Conservation (phyloP, 1,140 invertebrate species). For the Ladona fulva region DNA sequence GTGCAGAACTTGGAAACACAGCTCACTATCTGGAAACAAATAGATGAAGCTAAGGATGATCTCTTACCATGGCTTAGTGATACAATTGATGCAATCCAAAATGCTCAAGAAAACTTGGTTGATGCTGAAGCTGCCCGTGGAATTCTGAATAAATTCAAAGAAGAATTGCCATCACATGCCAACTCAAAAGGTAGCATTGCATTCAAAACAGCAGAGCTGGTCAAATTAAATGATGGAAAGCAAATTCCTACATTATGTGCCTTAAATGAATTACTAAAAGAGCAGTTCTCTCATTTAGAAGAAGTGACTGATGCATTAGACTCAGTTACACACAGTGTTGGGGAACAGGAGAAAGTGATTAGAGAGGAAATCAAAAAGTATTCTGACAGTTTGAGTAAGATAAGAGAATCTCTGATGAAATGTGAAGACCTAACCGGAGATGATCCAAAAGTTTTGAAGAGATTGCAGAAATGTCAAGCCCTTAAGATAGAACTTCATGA, state of each 20-base stretch:
- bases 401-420: slow-evolving; percentile 77
- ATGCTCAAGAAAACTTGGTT: slow-evolving; percentile 61
- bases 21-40: slow-evolving; percentile 82
- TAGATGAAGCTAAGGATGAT: slow-evolving; percentile 75
- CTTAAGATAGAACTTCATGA: slow-evolving; percentile 59
- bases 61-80: slow-evolving; percentile 74
- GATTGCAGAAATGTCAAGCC: slow-evolving; percentile 63
- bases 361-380: slow-evolving; percentile 58
- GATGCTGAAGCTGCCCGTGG: slow-evolving; percentile 71
- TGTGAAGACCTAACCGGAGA: slow-evolving; percentile 86
- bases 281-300: slow-evolving; percentile 68
- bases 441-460: slow-evolving; percentile 68
- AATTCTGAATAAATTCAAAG: slow-evolving; percentile 71
- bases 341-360: slow-evolving; percentile 62
- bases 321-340: slow-evolving; percentile 54
- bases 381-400: slow-evolving; percentile 56
- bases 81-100: slow-evolving; percentile 62
- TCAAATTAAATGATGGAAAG: slow-evolving; percentile 64
- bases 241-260: slow-evolving; percentile 58
- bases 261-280: slow-evolving; percentile 58
- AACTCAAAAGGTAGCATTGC: slow-evolving; percentile 64
- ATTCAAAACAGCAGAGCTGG: slow-evolving; percentile 69
- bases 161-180: slow-evolving; percentile 69
- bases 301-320: slow-evolving; percentile 67
- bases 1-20: slow-evolving; percentile 77